Percentiles rank a stretch among this genome's conserved stretches.
These are phyloP conservation scores for Alosa alosa DNA, from an alignment of 2,113 vertebrate species.

Conservation along the genomic window DNA sequence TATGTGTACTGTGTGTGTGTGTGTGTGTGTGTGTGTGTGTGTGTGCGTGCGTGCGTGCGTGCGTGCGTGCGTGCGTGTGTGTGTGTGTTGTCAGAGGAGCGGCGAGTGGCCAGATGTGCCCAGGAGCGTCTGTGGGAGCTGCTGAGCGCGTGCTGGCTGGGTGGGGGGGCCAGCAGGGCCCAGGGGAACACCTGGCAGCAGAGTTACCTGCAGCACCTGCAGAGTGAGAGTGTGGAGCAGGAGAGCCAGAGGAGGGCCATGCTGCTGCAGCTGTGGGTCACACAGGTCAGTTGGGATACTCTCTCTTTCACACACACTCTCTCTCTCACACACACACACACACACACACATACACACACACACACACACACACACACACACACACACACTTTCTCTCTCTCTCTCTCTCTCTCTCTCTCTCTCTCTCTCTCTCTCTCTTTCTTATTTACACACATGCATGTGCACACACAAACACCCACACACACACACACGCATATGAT, in stretches of 20 bases:
- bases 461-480: not conserved
- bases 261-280: conserved; percentile 81
- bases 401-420: not conserved
- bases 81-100: conserved; percentile 57
- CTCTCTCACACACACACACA: not conserved
- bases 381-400: not conserved
- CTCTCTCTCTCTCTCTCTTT: not conserved
- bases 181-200: conserved; percentile 69
- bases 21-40: no score
- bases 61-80: not conserved
- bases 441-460: not conserved
- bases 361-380: no score
- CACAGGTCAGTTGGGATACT: conserved; percentile 65
- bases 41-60: no score
- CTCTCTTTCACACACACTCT: not conserved
- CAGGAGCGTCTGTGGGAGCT: conserved; percentile 70
- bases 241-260: conserved; percentile 73
- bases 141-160: conserved; percentile 54
- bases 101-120: conserved; percentile 45
- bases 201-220: conserved; percentile 68
- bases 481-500: no score
- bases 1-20: no score
- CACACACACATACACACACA: no score
- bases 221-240: conserved; percentile 61
- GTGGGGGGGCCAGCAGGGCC: conserved; percentile 44